Evolutionary conservation across 1,140 invertebrate genomes (phyloP), one percentile per base, ranked within the genome.

Genomic region (Caenorhabditis inopinata): DNA sequence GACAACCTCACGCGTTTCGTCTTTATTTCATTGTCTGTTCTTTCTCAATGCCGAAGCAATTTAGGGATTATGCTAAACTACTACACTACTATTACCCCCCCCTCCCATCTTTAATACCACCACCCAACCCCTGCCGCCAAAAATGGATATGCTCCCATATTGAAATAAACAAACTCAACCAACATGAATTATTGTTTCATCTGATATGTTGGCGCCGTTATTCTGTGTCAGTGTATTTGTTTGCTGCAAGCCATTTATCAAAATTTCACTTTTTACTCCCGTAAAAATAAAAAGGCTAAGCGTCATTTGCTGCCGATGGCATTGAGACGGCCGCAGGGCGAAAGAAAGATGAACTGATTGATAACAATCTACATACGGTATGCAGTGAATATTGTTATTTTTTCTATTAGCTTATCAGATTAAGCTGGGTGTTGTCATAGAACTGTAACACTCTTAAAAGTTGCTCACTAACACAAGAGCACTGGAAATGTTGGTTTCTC

Each of bases 21-120:
- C 38, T 32, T 5, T 58, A 16, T 42, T 11, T 35, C 16, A 38
- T 68, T 68, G 32, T 68, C 58, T 68, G 35, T 42, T 42, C 2
- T 25, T n/a, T 68, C n/a, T 68, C 58, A 68, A 68, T 68, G 58
- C 58, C 58, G 58, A 68, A 68, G 32, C 58, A 68, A 68, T 68
- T 68, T 68, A 68, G 58, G 58, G 58, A 68, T 68, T 68, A 68
- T 68, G 58, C 58, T 68, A 68, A 68, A 68, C 58, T 68, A 42
- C 58, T 68, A 68, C 58, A 18, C 35, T 9, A 68, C 18, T 25
- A 25, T 29, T 68, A 68, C 58, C 32, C 27, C n/a, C 7, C 6
- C 12, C 51, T 32, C 27, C 9, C 21, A n/a, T n/a, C n/a, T n/a
- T n/a, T n/a, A n/a, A n/a, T n/a, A n/a, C n/a, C n/a, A n/a, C n/a